Base-by-base conservation (phyloP, 1,140 invertebrate species). In the Melitaea cinxia region DNA sequence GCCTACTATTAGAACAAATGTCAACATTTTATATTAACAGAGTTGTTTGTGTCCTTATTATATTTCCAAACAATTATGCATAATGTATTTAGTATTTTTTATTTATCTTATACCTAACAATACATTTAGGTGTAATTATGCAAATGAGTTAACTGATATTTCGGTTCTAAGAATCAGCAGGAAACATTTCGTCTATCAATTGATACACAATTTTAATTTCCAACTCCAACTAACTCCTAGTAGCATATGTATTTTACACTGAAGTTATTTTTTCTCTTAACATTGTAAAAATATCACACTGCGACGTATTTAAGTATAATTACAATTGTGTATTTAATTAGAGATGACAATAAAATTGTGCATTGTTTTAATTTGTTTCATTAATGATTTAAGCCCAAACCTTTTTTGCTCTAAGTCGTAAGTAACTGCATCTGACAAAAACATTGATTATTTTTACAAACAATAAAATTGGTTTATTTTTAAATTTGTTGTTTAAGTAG, bases 311-410 rank as follows among this genome's bases (percentile, higher is more conserved):
- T 80, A 68, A 83, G 75, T 80, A 79, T 78, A 83, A 86, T 83
- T 89, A 85, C 76, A 86, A 86, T 86, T 88, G 81, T 89, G 85
- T 88, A 89, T 89, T 77, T 83, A 83, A 83, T 88, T 86, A 81
- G 76, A 80, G 79, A 85, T 82, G 81, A 77, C 79, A 89, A 85
- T 89, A 88, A 89, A 87, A 86, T 81, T 70, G 76, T 82, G 76
- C 75, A 83, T 85, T 82, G 80, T 80, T 88, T 78, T 75, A 65
- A 12, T n/a, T 65, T 45, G 52, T 56, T 70, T 59, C 26, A 59
- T 69, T 30, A 42, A 42, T 19, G 14, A 17, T 17, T 42, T 7
- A 39, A 42, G 6, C 23, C 12, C 15, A 9, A 17, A 14, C 49
- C 21, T 19, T 7, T 19, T 17, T 10, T 1, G 6, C 15, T 19